These are phyloP conservation scores for Thaleichthys pacificus DNA, from an alignment of 2,797 vertebrate genomes.

Conservation along the genomic window DNA sequence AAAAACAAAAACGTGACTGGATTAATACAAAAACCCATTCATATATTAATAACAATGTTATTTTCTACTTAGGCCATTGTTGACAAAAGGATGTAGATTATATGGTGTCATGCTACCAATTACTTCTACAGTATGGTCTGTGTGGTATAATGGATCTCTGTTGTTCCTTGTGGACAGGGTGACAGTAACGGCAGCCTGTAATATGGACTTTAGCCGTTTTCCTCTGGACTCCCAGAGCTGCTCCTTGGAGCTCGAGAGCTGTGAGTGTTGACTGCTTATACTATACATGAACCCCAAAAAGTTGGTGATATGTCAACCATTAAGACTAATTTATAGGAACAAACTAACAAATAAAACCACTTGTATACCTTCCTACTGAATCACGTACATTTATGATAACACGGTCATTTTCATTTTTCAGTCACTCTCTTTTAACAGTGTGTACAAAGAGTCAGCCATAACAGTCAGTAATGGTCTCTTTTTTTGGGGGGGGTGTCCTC, in stretches of 20 bases:
- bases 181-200: conserved; percentile 94
- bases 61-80: neutral
- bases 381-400: too few species aligned
- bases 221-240: conserved; percentile 95
- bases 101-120: neutral
- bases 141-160: conserved; percentile 3
- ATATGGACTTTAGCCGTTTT: conserved; percentile 97
- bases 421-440: neutral
- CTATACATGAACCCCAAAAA: too few species aligned
- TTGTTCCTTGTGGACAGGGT: conserved; percentile 74
- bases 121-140: neutral
- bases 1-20: neutral
- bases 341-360: too few species aligned
- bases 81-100: neutral
- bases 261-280: conserved; percentile 72
- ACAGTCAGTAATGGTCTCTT: too few species aligned
- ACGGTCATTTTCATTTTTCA: too few species aligned
- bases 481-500: neutral
- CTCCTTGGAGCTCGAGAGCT: conserved; percentile 94
- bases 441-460: too few species aligned
- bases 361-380: too few species aligned
- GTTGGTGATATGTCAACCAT: too few species aligned
- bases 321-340: too few species aligned
- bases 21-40: neutral
- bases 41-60: neutral